phyloP scores from a whole-genome alignment of 2,888 invertebrate genomes.

The Miltochrista miniata region DNA sequence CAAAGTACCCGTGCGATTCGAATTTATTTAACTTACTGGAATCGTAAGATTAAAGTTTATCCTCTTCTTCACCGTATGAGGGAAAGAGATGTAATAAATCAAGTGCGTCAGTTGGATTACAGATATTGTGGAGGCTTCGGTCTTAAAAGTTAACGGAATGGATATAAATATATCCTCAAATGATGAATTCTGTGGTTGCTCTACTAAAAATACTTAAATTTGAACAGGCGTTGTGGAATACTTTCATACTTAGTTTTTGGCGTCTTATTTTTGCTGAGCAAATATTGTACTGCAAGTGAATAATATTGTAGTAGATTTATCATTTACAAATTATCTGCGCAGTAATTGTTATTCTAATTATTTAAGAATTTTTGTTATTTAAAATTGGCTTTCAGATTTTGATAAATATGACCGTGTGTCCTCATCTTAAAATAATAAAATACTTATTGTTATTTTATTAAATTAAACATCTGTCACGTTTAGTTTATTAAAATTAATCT shows the following conservation, averaged over 20 bases:
- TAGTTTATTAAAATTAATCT: no score
- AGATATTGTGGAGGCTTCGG: background rate
- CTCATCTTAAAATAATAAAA: background rate
- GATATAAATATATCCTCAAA: background rate
- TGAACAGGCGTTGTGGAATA: conserved; percentile 20
- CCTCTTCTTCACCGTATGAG: conserved; percentile 1
- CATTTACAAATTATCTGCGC: no score
- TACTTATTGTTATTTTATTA: no score
- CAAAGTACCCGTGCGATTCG: conserved; percentile 12
- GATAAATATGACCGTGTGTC: background rate
- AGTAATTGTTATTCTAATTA: background rate
- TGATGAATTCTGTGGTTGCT: background rate
- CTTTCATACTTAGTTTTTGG: conserved; percentile 11
- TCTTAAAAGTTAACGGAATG: no score
- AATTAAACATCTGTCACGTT: no score
- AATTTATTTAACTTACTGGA: conserved; percentile 7
- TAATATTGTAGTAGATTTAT: background rate
- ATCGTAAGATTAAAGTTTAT: conserved; percentile 3
- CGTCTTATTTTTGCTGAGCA: conserved; percentile 12
- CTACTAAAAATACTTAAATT: conserved; percentile 16
- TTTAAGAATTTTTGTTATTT: background rate
- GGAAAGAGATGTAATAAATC: conserved; percentile 12
- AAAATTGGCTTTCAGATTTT: background rate
- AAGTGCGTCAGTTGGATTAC: conserved; percentile 10
- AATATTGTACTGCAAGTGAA: background rate